phyloP scores from a whole-genome alignment of 2,888 invertebrate species.

The Dugesia japonica region DNA sequence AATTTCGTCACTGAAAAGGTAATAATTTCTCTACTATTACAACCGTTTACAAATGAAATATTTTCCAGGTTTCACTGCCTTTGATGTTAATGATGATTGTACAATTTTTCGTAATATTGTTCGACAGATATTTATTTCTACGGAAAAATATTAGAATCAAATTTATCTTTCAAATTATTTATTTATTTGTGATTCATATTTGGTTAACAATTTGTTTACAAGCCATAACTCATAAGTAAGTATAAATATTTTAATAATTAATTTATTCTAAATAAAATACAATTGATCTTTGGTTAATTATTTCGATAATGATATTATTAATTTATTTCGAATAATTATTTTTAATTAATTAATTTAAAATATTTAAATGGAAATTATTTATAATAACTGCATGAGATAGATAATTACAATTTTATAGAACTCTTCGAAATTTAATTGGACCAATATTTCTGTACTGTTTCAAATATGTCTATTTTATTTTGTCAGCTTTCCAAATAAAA shows the following conservation, averaged over 20 bases:
- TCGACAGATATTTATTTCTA: background rate
- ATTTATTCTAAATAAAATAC: no score
- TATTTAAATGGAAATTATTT: no score
- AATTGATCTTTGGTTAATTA: no score
- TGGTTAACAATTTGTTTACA: conserved; percentile 2
- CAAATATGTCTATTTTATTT: conserved; percentile 5
- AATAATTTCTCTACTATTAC: no score
- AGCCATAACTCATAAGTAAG: background rate
- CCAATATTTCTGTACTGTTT: background rate
- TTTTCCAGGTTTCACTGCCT: background rate
- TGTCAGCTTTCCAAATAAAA: background rate
- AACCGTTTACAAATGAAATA: no score
- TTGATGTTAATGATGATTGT: background rate
- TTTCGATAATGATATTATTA: background rate
- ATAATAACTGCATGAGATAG: no score
- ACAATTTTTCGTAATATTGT: background rate
- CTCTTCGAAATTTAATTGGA: background rate
- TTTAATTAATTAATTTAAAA: background rate
- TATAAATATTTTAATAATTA: no score
- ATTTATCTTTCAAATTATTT: background rate
- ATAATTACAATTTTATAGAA: no score
- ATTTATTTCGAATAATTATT: background rate
- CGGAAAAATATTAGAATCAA: background rate
- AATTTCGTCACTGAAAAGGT: background rate
- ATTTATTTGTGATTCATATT: background rate